phyloP scores from a whole-genome alignment of 2,113 vertebrate genomes.

The Myotis lucifugus region DNA sequence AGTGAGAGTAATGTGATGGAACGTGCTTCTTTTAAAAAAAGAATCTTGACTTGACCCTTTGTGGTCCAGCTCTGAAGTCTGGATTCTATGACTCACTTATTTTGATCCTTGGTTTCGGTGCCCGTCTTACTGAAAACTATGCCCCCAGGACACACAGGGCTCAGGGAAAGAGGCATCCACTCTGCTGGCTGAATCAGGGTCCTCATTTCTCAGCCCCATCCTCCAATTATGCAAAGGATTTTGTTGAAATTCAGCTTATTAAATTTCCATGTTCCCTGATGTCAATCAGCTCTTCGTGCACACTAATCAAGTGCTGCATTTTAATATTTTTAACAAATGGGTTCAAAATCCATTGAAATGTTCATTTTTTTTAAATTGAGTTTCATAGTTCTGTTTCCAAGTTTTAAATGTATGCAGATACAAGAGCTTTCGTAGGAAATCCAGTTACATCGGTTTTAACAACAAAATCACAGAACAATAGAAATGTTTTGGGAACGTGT shows the following conservation, averaged over 20 bases:
- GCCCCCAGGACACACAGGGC: constrained; percentile 15
- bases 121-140: constrained; percentile 36
- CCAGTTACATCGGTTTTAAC: constrained; percentile 32
- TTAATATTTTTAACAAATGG: constrained; percentile 77
- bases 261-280: constrained; percentile 76
- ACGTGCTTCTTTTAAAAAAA: neutral
- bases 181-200: constrained; percentile 64
- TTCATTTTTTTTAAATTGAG: constrained; percentile 7
- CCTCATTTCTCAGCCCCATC: constrained; percentile 74
- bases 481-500: neutral
- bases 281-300: constrained; percentile 75
- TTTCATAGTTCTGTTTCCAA: neutral
- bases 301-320: constrained; percentile 77
- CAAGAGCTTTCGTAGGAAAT: constrained; percentile 28
- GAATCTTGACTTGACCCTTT: constrained; percentile 5
- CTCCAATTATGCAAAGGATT: constrained; percentile 80
- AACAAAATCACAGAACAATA: constrained; percentile 40
- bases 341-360: constrained; percentile 63
- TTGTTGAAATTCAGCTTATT: constrained; percentile 78
- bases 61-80: neutral
- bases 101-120: constrained; percentile 7
- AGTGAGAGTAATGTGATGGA: neutral
- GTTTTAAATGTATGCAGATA: constrained; percentile 40
- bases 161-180: neutral
- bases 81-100: neutral